Evolutionary conservation across 2,797 vertebrate species (phyloP), one percentile per base, ranked within the genome.

Genomic region (Eutrigla gurnardus): DNA sequence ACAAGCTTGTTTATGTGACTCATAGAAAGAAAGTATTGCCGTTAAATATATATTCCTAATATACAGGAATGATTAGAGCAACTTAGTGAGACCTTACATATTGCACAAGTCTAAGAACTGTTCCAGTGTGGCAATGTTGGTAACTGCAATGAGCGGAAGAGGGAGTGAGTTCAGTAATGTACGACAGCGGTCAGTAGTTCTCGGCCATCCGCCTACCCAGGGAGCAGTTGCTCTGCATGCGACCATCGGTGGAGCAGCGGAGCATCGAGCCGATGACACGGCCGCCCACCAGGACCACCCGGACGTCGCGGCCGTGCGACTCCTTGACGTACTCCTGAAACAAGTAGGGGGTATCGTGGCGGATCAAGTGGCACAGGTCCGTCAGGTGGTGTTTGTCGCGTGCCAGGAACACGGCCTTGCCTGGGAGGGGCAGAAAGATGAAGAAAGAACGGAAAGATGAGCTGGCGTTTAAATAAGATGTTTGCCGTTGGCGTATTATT

Each of bases 141-240:
- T 33, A 42, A 52, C 33, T 59, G 18, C 53, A 25, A 25, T 25
- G 18, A 62, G 4, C 33, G 40, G 6, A 60, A 65, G 36, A 25
- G 36, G 33, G 17, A 14, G 50, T 6, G 0, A 49, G 39, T n/a
- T 33, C 61, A 13, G 37, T 49, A 36, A 57, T 45, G 46, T 47
- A 45, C 54, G 39, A 32, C 4, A 15, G 15, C 70, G 32, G 18
- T 53, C 4, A 49, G 47, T 40, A 42, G 39, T 58, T 64, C 40
- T 55, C 7, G 0, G 39, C 5, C 6, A 3, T 82, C 59, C 77
- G 63, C 94, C 64, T 93, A 97, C 97, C 97, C 14, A 97, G 91
- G 43, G 96, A 97, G 88, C 96, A 97, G 93, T 97, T 97, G 93
- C 97, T 97, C 77, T 97, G 97, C 96, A 97, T 97, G 59, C 97